Conservation (phyloP, 2,888 invertebrate species). For the Philonicus albiceps region DNA sequence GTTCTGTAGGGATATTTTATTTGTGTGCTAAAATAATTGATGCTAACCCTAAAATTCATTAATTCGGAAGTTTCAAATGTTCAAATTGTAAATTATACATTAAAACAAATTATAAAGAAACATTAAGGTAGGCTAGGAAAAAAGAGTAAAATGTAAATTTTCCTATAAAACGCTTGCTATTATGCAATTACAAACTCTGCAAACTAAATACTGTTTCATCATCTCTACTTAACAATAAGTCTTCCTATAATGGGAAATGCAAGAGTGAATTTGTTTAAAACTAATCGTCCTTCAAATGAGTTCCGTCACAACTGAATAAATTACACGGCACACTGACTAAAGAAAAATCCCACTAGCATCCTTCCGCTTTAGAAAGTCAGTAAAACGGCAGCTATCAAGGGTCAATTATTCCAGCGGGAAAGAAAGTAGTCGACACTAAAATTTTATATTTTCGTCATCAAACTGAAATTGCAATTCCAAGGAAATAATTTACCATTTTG, state of each 20-base stretch:
- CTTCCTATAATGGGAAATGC: not conserved
- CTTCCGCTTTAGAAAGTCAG: not conserved
- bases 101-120: no score
- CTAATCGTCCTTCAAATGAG: not conserved
- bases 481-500: not conserved
- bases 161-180: not conserved
- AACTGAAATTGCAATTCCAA: not conserved
- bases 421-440: not conserved
- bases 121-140: no score
- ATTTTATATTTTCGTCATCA: conserved; percentile 17
- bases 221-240: not conserved
- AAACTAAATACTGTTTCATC: not conserved
- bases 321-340: not conserved
- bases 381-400: not conserved
- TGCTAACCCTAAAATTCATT: no score
- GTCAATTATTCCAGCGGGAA: not conserved
- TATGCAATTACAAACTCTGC: not conserved
- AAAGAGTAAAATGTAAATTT: no score
- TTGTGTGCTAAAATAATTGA: no score
- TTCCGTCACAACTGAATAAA: not conserved
- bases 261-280: not conserved
- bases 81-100: no score
- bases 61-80: no score
- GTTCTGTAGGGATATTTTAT: not conserved
- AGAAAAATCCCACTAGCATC: not conserved